Base-by-base conservation (phyloP, 1,140 invertebrate genomes). In the Hycleus phaleratus region DNA sequence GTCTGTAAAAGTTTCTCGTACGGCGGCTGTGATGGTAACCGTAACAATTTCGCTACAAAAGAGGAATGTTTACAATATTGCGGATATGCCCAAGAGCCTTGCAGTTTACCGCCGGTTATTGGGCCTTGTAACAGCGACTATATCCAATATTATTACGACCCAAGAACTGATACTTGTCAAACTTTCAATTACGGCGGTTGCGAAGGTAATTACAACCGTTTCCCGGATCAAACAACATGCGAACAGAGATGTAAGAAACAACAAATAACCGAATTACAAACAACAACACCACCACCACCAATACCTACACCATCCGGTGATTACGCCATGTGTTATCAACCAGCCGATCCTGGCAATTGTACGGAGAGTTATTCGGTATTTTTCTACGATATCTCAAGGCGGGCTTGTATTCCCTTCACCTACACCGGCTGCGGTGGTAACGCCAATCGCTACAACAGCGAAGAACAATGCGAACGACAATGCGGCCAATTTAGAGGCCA, bases 201-300 rank as follows among this genome's bases (percentile, higher is more conserved):
- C 72, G 87, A 87, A 0, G 94, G 94, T 38, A 98, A 97, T 71
- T 84, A 81, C 3, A 95, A 97, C 74, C 77, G 87, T 7, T 98
- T 97, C 85, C 51, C 49, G 40, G 61, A 76, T 55, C 62, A 75
- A 39, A 71, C 75, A 58, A 78, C 78, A 49, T 87, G 85, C 71
- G 76, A 81, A 69, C 71, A 76, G 46, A 74, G 75, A 51, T 85
- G 82, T 61, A 65, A 58, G 55, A 54, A 44, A 50, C 40, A 18
- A 12, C 24, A 54, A 45, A 11, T 49, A 18, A 18, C 18, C 49
- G 38, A 49, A 8, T 38, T 24, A 10, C 11, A 12, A 46, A 46
- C 11, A 26, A 38, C 51, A 26, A 8, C 32, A 32, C 4, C 32
- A 32, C 42, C 32, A 4, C 44, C 42, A 26, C 52, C 46, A 47